phyloP scores from a whole-genome alignment of 2,797 vertebrate species.

The Emys orbicularis region DNA sequence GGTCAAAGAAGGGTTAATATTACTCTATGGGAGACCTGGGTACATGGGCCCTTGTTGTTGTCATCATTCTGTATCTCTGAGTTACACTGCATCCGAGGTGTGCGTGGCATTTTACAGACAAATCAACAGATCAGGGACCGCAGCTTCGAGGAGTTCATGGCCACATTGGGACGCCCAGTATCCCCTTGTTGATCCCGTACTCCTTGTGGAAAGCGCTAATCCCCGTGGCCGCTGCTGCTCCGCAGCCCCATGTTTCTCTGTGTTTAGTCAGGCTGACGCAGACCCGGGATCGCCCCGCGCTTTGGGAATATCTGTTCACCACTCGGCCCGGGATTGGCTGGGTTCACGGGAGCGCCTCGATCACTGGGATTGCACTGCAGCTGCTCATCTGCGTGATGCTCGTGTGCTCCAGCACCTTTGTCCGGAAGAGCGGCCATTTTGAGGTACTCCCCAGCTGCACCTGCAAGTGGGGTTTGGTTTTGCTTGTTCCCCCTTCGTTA shows the following conservation, averaged over 20 bases:
- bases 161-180: background rate
- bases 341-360: constrained; percentile 82
- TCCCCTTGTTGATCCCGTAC: background rate
- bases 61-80: too few species aligned
- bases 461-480: background rate
- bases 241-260: background rate
- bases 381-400: constrained; percentile 85
- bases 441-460: constrained; percentile 78
- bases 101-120: background rate
- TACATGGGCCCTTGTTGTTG: background rate
- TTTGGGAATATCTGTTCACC: constrained; percentile 89
- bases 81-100: background rate
- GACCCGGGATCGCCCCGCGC: constrained; percentile 36
- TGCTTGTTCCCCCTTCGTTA: background rate
- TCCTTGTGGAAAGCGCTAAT: background rate
- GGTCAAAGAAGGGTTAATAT: background rate
- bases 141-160: background rate
- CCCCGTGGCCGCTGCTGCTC: too few species aligned
- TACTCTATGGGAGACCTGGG: background rate
- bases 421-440: constrained; percentile 90
- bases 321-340: constrained; percentile 86
- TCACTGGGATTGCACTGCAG: constrained; percentile 85
- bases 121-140: background rate
- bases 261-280: constrained; percentile 77
- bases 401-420: constrained; percentile 87